Percentiles rank a stretch among this genome's conserved stretches.
phyloP scores from a whole-genome alignment of 2,113 vertebrate species.

The Promerops cafer region DNA sequence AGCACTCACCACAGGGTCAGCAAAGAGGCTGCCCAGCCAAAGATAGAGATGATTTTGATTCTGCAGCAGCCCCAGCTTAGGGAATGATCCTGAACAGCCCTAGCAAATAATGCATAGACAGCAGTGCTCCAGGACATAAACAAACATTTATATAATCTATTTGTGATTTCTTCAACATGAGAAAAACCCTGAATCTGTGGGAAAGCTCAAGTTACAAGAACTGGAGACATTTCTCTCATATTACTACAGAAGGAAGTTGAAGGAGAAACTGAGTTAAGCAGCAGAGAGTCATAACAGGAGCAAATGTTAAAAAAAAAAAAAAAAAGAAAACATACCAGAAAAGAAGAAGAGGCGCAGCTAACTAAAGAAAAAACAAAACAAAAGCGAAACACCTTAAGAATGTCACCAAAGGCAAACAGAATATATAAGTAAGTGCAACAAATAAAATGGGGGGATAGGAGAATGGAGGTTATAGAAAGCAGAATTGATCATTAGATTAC shows the following conservation, averaged over 20 bases:
- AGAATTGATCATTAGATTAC: not conserved
- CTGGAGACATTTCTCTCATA: not conserved
- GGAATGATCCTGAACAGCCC: not conserved
- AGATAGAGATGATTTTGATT: not conserved
- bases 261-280: not conserved
- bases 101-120: not conserved
- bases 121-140: not conserved
- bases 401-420: rapidly evolving
- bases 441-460: not conserved
- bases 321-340: not conserved
- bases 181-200: not conserved
- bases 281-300: not conserved
- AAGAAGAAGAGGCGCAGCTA: not conserved
- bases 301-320: not conserved
- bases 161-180: not conserved
- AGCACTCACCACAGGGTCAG: not conserved
- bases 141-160: not conserved
- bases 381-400: not conserved
- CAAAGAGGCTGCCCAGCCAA: not conserved
- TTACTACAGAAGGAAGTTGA: not conserved
- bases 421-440: not conserved
- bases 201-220: not conserved
- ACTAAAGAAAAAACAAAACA: not conserved
- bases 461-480: not conserved
- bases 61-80: not conserved